A percentile compares a stretch with the other conserved stretches of the same genome.
Evolutionary conservation across 2,113 vertebrate genomes (phyloP).

Genomic region (Brachypteracias leptosomus): DNA sequence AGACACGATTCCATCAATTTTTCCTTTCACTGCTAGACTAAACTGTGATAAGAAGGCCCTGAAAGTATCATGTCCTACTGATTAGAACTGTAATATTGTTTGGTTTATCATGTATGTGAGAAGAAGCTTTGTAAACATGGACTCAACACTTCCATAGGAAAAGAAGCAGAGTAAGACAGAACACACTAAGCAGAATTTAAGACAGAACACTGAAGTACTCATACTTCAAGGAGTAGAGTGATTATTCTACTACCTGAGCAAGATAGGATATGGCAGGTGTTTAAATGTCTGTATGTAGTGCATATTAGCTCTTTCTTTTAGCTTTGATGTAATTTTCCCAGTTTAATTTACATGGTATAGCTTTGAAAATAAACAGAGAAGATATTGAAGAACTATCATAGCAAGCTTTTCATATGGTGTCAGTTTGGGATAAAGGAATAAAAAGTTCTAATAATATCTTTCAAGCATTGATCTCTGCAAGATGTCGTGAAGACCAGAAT

Average conservation of each 20-base stretch:
- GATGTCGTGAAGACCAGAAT: slow-evolving; percentile 50
- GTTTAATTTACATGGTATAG: slow-evolving; percentile 12
- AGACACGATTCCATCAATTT: background rate
- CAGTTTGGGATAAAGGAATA: slow-evolving; percentile 43
- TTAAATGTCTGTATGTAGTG: background rate
- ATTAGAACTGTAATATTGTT: background rate
- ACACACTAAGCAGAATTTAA: background rate
- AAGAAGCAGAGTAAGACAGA: background rate
- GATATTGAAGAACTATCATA: background rate
- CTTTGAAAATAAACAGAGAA: background rate
- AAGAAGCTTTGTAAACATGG: background rate
- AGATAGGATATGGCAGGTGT: background rate
- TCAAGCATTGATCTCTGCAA: slow-evolving; percentile 58
- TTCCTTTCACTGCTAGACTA: background rate
- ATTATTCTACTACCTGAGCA: background rate
- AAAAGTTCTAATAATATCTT: slow-evolving; percentile 60
- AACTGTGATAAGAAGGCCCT: background rate
- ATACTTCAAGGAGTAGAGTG: background rate
- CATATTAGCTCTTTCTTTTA: background rate
- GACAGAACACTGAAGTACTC: background rate
- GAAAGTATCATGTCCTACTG: background rate
- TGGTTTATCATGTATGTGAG: background rate
- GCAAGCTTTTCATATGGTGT: slow-evolving; percentile 37
- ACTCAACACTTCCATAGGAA: background rate
- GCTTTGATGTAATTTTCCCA: background rate